Evolutionary conservation across 2,888 invertebrate species (phyloP).

Genomic region (Gastrophysa polygoni): DNA sequence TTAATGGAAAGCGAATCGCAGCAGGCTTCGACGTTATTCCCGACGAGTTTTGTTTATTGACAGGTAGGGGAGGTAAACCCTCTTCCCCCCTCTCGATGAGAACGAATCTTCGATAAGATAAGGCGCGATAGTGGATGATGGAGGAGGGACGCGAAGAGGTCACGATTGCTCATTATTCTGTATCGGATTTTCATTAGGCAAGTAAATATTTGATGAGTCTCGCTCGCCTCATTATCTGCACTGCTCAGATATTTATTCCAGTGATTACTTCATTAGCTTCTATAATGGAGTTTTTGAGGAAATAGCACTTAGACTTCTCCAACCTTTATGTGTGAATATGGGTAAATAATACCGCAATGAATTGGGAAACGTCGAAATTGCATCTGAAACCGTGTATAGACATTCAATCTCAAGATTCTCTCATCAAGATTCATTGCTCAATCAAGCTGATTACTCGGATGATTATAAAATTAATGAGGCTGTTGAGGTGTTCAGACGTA

Average conservation of each 20-base stretch:
- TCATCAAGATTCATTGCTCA: too few relatives aligned
- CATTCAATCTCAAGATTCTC: too few relatives aligned
- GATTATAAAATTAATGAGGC: too few relatives aligned
- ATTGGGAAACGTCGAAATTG: too few relatives aligned
- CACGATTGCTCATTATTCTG: neutral
- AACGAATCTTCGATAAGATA: constrained; percentile 22
- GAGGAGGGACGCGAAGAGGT: neutral
- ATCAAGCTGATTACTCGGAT: too few relatives aligned
- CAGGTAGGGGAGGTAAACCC: neutral
- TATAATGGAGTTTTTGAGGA: too few relatives aligned
- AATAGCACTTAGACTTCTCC: too few relatives aligned
- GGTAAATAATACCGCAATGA: too few relatives aligned
- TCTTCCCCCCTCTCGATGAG: neutral
- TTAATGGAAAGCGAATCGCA: neutral
- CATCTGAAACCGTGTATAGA: too few relatives aligned
- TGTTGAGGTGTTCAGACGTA: too few relatives aligned
- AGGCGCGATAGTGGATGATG: neutral
- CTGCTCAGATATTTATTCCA: neutral
- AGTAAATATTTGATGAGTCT: constrained; percentile 6
- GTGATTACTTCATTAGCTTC: too few relatives aligned
- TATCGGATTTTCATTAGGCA: constrained; percentile 4
- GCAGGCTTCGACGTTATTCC: neutral
- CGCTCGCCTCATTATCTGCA: neutral
- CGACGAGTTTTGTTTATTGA: neutral
- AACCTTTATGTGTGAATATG: too few relatives aligned